Base-by-base conservation (phyloP, 2,888 invertebrate species). In the Crepidodera aurea region DNA sequence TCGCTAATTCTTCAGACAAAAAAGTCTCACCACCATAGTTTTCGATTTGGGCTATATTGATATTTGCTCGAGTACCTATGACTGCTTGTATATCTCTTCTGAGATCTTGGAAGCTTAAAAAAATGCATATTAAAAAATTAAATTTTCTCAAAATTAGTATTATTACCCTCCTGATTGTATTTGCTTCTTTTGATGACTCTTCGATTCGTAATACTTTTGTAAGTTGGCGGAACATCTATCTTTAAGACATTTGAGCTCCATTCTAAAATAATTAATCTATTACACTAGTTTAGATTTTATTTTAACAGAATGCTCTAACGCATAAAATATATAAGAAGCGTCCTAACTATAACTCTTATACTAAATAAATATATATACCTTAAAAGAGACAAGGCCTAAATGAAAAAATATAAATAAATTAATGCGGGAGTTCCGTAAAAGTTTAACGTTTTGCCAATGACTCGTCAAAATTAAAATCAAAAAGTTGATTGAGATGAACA, bases 1-100 rank as follows among this genome's bases (percentile, higher is more conserved):
- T 93, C 0, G 96, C 96, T 1, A 98, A 86, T 77, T 96, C 94
- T 79, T 98, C 97, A 0, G 96, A 96, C 0, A 99, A 85, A 78
- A 98, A 96, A 0, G 96, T 98, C 82, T 99, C 98, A 0, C 96
- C 98, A 1, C 96, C 97, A 77, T 95, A 97, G 81, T 96, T 94
- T 80, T 98, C 98, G 42, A 96, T 94, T 78, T 93, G 92, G 0
- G 93, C 95, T 66, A 96, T 94, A 78, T 96, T 96, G 62, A 96
- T 93, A 78, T 96, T 96, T 0, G 95, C 91, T 57, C 94, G 87
- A 0, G 93, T 91, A 1, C 96, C 94, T 69, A 98, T 91, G 8
- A 94, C 91, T 0, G 96, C 96, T 83, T 98, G 96, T 65, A 98
- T 83, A 78, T 98, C 98, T 50, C 98, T 86, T 3, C 94, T 87